A percentile compares a stretch with the other conserved stretches of the same genome.
Conservation (phyloP, 2,113 vertebrate species). For the Rhabdornis inornatus region DNA sequence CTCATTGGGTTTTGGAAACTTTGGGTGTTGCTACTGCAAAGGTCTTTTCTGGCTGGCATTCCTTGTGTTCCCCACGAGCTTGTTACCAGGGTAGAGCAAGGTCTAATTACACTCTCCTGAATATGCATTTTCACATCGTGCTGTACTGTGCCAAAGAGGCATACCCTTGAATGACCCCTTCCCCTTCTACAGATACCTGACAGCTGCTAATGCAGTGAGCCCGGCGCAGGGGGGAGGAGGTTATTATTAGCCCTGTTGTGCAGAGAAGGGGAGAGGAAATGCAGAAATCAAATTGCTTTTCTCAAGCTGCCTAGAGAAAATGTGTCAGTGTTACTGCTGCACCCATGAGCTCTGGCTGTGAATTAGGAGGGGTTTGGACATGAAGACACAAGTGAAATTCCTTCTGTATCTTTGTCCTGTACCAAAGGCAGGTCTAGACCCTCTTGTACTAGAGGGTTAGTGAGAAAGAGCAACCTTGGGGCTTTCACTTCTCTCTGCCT, state of each 20-base stretch:
- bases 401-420: background rate
- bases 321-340: background rate
- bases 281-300: background rate
- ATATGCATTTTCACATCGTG: background rate
- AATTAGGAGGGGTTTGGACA: background rate
- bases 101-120: background rate
- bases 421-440: background rate
- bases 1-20: background rate
- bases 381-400: background rate
- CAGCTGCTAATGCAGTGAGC: background rate
- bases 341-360: background rate
- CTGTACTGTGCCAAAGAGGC: background rate
- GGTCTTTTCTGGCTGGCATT: background rate
- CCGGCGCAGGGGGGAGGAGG: fast-evolving
- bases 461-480: background rate
- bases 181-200: background rate
- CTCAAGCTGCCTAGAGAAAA: background rate
- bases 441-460: background rate
- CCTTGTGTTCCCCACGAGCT: background rate
- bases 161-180: background rate
- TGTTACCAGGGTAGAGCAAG: background rate
- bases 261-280: background rate
- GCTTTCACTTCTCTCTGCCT: background rate
- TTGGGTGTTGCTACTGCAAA: background rate
- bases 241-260: background rate